Evolutionary conservation across 2,113 vertebrate genomes (phyloP), one percentile per base, ranked within the genome.

Genomic region (Myxocyprinus asiaticus): DNA sequence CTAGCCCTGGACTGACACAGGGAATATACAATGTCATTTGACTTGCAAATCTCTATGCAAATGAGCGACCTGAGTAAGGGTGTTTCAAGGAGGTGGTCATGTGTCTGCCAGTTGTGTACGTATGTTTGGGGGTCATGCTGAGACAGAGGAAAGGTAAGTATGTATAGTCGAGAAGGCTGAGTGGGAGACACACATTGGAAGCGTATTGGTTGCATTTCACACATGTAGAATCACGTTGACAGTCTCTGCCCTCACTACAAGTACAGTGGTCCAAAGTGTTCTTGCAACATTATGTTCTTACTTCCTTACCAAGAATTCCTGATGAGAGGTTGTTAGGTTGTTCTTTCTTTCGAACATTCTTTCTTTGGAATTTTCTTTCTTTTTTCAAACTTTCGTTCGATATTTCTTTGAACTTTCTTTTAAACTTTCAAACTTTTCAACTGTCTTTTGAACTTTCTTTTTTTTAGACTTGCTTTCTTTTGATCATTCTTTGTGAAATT

Each of bases 11-110:
- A 77, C 59, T 63, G 77, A 73, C 77, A 76, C 59, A 50, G 75
- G 56, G 69, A 81, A 69, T 64, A 56, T n/a, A 58, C 47, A 70
- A 74, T 64, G 70, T 69, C 44, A 68, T 84, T 84, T 84, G 83
- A 78, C 66, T 84, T 84, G 79, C 83, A 84, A 84, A 84, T 78
- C 0, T 45, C 48, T 42, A 85, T 82, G 77, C 81, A 85, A 85
- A 85, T 74, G 43, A 78, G 64, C 10, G 70, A 80, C 45, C 67
- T 58, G 68, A 77, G 62, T 50, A 64, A 80, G 74, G 79, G 80
- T 77, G 77, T 80, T 67, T 82, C 80, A 84, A 79, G 78, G 73
- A 82, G 79, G 55, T 17, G 76, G 68, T 70, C 77, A 73, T 74
- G 51, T 68, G 71, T 65, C 53, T 79, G 65, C 63, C 76, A 79